A percentile compares a stretch with the other conserved stretches of the same genome.
These are phyloP conservation scores for Pilophorus perplexus DNA, from an alignment of 2,888 invertebrate genomes.

Conservation along the genomic window DNA sequence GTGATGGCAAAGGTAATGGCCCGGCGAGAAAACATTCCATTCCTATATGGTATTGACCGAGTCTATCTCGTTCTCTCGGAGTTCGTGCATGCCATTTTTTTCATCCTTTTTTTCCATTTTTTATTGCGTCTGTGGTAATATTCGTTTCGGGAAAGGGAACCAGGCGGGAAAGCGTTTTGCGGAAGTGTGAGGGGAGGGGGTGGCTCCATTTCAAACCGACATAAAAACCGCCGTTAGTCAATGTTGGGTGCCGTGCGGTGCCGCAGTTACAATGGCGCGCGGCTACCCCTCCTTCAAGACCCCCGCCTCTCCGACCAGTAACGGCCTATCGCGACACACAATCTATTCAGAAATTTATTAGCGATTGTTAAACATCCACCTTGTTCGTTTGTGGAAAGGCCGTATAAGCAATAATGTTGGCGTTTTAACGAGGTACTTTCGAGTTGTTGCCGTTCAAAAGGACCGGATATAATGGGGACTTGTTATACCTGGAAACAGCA, in stretches of 20 bases:
- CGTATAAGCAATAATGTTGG: too few species aligned
- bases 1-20: too few species aligned
- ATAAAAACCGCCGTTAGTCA: slow-evolving; percentile 38
- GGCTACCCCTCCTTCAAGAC: neutral
- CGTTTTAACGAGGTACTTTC: too few species aligned
- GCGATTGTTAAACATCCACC: slow-evolving; percentile 28
- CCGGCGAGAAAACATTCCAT: neutral
- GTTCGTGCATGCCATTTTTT: slow-evolving; percentile 19
- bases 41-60: slow-evolving; percentile 4
- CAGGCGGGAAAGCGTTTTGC: too few species aligned
- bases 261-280: slow-evolving; percentile 6
- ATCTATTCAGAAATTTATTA: slow-evolving; percentile 30
- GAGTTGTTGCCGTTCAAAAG: too few species aligned
- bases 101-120: neutral
- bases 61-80: neutral
- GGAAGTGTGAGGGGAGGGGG: neutral
- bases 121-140: slow-evolving; percentile 16
- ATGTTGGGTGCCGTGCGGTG: slow-evolving; percentile 26
- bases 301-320: too few species aligned
- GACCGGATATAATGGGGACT: too few species aligned
- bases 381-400: too few species aligned
- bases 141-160: slow-evolving; percentile 2
- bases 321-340: slow-evolving; percentile 7
- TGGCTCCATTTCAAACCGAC: slow-evolving; percentile 32
- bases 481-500: too few species aligned